Percentiles rank a stretch among this genome's conserved stretches.
phyloP scores from a whole-genome alignment of 2,113 vertebrate genomes.

The Menura novaehollandiae region DNA sequence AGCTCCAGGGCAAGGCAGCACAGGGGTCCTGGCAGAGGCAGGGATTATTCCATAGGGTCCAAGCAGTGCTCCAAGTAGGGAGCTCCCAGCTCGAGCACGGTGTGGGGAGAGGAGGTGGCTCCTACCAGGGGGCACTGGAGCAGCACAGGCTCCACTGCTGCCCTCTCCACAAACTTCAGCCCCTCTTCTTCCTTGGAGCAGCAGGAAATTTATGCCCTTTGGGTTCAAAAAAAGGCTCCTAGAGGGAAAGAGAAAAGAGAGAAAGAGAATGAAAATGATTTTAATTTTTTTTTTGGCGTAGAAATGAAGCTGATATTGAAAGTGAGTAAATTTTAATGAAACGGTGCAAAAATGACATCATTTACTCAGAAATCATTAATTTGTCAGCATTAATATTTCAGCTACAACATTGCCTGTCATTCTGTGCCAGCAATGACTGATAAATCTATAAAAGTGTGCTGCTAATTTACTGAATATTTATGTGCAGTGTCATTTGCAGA shows the following conservation, averaged over 20 bases:
- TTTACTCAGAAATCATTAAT: slow-evolving; percentile 99
- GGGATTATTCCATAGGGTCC: neutral
- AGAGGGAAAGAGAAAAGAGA: slow-evolving; percentile 57
- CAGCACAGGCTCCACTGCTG: neutral
- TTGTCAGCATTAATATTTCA: slow-evolving; percentile 99
- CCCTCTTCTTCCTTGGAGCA: neutral
- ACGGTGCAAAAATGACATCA: slow-evolving; percentile 97
- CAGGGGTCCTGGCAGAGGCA: neutral
- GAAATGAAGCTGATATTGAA: slow-evolving; percentile 85
- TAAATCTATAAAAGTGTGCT: slow-evolving; percentile 96
- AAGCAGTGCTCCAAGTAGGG: accelerated
- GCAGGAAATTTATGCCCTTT: slow-evolving; percentile 7
- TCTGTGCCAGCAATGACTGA: slow-evolving; percentile 97
- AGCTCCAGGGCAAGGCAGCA: neutral
- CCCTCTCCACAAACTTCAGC: neutral
- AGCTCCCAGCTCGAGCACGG: accelerated
- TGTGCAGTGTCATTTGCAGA: slow-evolving; percentile 95
- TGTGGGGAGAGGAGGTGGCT: neutral
- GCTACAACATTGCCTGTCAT: slow-evolving; percentile 93
- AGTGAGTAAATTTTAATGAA: slow-evolving; percentile 99
- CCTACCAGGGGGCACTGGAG: accelerated
- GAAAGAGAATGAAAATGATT: slow-evolving; percentile 69
- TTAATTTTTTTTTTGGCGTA: slow-evolving; percentile 79
- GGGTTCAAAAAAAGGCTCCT: slow-evolving; percentile 42
- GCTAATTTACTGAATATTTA: slow-evolving; percentile 99